These are phyloP conservation scores for Charaxes varanes DNA, from an alignment of 1,140 invertebrate genomes.

Conservation along the genomic window DNA sequence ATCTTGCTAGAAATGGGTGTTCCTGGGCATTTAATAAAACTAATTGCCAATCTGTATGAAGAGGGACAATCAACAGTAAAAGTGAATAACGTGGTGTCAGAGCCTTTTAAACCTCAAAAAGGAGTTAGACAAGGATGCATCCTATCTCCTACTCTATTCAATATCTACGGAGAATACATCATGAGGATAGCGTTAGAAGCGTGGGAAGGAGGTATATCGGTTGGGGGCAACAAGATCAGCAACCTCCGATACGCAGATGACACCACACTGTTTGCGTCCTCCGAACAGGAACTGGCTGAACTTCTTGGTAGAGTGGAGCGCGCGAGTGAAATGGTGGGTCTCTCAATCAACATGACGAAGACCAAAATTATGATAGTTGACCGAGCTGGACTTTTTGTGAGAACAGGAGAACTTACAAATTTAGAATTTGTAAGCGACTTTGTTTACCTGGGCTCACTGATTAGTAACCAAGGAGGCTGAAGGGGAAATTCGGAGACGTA, in stretches of 20 bases:
- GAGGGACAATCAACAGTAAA: conserved; percentile 4
- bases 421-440: too few relatives aligned
- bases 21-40: conserved; percentile 3
- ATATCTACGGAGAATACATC: conserved; percentile 8
- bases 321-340: too few relatives aligned
- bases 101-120: conserved; percentile 8
- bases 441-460: too few relatives aligned
- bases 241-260: conserved; percentile 7
- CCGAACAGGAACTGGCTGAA: too few relatives aligned
- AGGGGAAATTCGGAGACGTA: too few relatives aligned
- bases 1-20: conserved; percentile 8
- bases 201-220: conserved; percentile 4
- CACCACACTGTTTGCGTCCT: too few relatives aligned
- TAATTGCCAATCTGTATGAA: conserved; percentile 3
- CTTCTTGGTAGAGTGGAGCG: too few relatives aligned
- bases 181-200: conserved; percentile 3
- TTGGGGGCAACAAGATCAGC: conserved; percentile 1
- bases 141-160: conserved; percentile 8
- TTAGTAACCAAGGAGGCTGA: too few relatives aligned
- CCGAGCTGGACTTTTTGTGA: too few relatives aligned
- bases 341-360: too few relatives aligned
- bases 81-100: conserved; percentile 12
- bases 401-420: too few relatives aligned
- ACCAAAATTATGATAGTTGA: too few relatives aligned
- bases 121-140: conserved; percentile 10